Evolutionary conservation across 1,140 invertebrate species (phyloP), one percentile per base, ranked within the genome.

Genomic region (Lysiphlebus fabarum): DNA sequence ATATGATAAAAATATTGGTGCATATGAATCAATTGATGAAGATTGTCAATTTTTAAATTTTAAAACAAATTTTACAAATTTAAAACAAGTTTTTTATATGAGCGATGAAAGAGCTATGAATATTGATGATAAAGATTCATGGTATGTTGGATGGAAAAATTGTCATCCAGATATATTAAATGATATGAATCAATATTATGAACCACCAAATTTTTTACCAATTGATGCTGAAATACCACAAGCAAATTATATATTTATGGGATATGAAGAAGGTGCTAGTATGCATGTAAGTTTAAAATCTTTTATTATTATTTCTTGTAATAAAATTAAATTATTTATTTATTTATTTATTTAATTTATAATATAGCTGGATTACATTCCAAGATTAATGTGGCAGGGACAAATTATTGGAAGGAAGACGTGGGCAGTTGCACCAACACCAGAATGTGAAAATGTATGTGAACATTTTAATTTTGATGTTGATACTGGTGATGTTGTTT

Each of bases 131-230:
- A 75, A 86, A 67, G 79, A 84, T 38, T 85, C 90, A 1, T 96
- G 93, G 93, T 96, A 96, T 79, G 87, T 96, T 58, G 93, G 93
- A 60, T 96, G 93, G 92, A 93, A 85, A 61, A 95, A 95, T 73
- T 96, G 93, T 73, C 88, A 96, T 81, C 84, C 86, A 17, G 82
- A 85, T 38, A 85, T 94, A 9, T 79, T 92, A 58, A 81, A 87
- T 50, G 82, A 85, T 65, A 84, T 98, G 65, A 81, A 91, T 59
- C 76, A 87, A 65, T 89, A 90, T 76, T 97, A 96, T 74, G 77
- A 82, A 12, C 76, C 86, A 48, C 95, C 95, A 7, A 86, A 95
- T 69, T 96, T 98, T 78, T 80, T 98, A 56, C 95, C 95, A 2
- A 81, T 84, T 36, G 86, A 92, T 77, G 88, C 92, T n/a, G 93